These are phyloP conservation scores for Philypnodon macrostomus DNA, from an alignment of 2,797 vertebrate species.

Conservation along the genomic window DNA sequence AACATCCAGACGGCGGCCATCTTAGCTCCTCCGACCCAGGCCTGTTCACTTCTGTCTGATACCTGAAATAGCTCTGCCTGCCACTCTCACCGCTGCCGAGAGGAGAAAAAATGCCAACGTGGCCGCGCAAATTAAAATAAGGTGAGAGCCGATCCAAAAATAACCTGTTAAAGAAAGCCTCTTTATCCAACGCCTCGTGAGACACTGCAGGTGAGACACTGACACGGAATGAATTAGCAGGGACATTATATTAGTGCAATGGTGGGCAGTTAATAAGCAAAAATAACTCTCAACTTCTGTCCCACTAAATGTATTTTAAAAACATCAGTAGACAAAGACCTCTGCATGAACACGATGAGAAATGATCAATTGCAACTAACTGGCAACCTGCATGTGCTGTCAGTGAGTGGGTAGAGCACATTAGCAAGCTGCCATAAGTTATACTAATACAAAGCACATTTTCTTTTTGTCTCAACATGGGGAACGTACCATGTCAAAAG, in stretches of 20 bases:
- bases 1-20: slow-evolving; percentile 37
- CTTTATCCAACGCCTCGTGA: slow-evolving; percentile 16
- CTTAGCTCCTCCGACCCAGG: slow-evolving; percentile 29
- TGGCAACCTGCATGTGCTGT: too few relatives aligned
- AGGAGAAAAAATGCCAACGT: slow-evolving; percentile 15
- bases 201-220: not conserved
- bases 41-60: slow-evolving; percentile 36
- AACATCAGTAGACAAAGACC: too few relatives aligned
- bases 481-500: too few relatives aligned
- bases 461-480: too few relatives aligned
- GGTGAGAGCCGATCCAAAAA: slow-evolving; percentile 59
- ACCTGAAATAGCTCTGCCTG: slow-evolving; percentile 62
- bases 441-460: too few relatives aligned
- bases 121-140: slow-evolving; percentile 60
- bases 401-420: too few relatives aligned
- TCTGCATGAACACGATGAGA: too few relatives aligned
- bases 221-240: not conserved
- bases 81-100: slow-evolving; percentile 23
- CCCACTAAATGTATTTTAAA: too few relatives aligned
- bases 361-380: too few relatives aligned
- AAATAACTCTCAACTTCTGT: too few relatives aligned
- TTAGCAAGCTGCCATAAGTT: too few relatives aligned
- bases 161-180: slow-evolving; percentile 29
- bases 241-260: not conserved
- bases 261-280: not conserved